phyloP scores from a whole-genome alignment of 2,113 vertebrate species.

The Ahaetulla prasina region DNA sequence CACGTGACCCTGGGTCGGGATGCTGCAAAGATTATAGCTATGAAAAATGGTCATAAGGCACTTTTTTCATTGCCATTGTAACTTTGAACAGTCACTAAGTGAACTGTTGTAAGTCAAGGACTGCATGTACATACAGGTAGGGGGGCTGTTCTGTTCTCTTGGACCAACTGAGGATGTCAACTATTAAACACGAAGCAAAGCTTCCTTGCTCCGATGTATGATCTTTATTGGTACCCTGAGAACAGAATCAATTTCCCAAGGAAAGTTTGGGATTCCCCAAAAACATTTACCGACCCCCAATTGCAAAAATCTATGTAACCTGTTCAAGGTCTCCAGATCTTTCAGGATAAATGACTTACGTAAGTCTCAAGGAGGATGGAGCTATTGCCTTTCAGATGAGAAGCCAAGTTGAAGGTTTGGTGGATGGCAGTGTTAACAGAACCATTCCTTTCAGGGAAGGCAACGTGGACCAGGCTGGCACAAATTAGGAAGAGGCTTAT shows the following conservation, averaged over 20 bases:
- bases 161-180: background rate
- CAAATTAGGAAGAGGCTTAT: slow-evolving; percentile 9
- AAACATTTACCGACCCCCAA: background rate
- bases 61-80: no score
- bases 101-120: no score
- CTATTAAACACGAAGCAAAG: background rate
- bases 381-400: slow-evolving; percentile 48
- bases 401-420: slow-evolving; percentile 54
- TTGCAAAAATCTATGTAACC: background rate
- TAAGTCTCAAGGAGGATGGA: slow-evolving; percentile 49
- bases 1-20: no score
- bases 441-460: background rate
- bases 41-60: no score
- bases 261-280: slow-evolving; percentile 14
- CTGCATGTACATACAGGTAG: background rate
- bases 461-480: background rate
- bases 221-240: background rate
- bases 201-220: background rate
- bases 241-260: background rate
- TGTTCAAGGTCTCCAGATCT: accelerated
- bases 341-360: slow-evolving; percentile 23
- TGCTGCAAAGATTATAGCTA: no score
- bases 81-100: no score
- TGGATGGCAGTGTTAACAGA: slow-evolving; percentile 36
- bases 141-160: background rate